Evolutionary conservation across 1,140 invertebrate species (phyloP), one percentile per base, ranked within the genome.

Genomic region (Diorhabda sublineata): DNA sequence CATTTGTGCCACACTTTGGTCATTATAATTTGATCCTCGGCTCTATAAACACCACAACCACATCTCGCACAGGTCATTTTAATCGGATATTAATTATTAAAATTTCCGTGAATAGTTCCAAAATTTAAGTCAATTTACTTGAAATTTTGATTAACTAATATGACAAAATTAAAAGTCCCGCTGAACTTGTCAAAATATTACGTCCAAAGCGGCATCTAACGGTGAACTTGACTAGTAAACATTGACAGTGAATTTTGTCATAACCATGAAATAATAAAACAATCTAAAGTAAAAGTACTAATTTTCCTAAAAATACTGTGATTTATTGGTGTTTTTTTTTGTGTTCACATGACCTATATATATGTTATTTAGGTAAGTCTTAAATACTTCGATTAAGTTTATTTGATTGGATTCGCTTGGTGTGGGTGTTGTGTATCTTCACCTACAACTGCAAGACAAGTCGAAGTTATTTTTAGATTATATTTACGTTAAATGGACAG

Each of bases 1-100:
- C 80, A 80, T 8, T 76, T 79, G 61, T 83, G 82, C 82, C 81
- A 83, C 42, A 83, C 79, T 78, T 82, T 83, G 66, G 79, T 81
- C 42, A 82, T 66, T 4, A 81, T 79, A 57, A 80, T 75, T 72
- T 79, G 81, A 66, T 80, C 77, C 71, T 82, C 81, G 41, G 82
- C 76, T 75, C 78, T 79, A 71, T 80, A 82, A 73, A 82, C 79
- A 65, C 81, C 77, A 73, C 77, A 78, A 71, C 77, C 75, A 69
- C 82, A 83, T 61, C 81, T 81, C 45, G 80, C 75, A 73, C 81
- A 83, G 57, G 74, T 76, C 69, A 64, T 68, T 63, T 42, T n/a
- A 26, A 26, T 26, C 26, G 1, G 26, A 26, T 26, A 26, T 26
- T 26, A 26, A 26, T 1, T 26, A 26, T 26, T 26, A 26, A 2